These are phyloP conservation scores for Drosophila subquinaria DNA, from an alignment of 2,888 invertebrate genomes.

Conservation along the genomic window DNA sequence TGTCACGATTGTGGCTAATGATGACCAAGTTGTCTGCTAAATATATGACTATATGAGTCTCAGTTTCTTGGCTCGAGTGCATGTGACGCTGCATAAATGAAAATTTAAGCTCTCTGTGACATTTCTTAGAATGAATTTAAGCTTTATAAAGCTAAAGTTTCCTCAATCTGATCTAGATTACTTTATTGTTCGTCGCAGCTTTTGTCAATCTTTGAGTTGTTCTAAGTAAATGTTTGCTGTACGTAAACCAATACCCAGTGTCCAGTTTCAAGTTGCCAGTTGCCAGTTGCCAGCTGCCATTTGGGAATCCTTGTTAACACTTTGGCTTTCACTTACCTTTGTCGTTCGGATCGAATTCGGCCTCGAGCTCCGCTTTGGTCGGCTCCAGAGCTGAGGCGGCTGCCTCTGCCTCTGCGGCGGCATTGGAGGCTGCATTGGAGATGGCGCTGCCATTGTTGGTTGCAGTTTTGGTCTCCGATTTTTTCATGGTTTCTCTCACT, in stretches of 20 bases:
- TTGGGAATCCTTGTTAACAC: conserved; percentile 30
- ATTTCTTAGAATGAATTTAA: conserved; percentile 17
- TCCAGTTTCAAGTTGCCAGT: background rate
- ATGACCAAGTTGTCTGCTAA: conserved; percentile 36
- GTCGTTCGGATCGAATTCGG: conserved; percentile 93
- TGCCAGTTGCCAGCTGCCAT: background rate
- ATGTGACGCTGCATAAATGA: conserved; percentile 8
- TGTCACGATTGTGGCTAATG: conserved; percentile 50
- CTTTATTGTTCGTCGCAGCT: conserved; percentile 2
- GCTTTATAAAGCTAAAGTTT: background rate
- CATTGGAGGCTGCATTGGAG: conserved; percentile 54
- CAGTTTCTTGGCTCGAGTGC: conserved; percentile 10
- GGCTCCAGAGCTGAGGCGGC: conserved; percentile 86
- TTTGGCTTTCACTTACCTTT: conserved; percentile 87
- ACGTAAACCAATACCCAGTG: conserved; percentile 28
- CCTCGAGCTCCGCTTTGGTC: conserved; percentile 90
- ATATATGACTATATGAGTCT: conserved; percentile 25
- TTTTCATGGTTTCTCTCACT: conserved; percentile 92
- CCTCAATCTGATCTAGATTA: background rate
- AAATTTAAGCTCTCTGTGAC: conserved; percentile 19
- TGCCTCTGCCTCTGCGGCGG: conserved; percentile 66
- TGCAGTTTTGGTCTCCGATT: conserved; percentile 86
- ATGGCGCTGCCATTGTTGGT: conserved; percentile 71
- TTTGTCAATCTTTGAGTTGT: conserved; percentile 17
- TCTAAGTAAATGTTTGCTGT: conserved; percentile 47